These are phyloP conservation scores for Acleris cristana DNA, from an alignment of 2,888 invertebrate genomes.

Conservation along the genomic window DNA sequence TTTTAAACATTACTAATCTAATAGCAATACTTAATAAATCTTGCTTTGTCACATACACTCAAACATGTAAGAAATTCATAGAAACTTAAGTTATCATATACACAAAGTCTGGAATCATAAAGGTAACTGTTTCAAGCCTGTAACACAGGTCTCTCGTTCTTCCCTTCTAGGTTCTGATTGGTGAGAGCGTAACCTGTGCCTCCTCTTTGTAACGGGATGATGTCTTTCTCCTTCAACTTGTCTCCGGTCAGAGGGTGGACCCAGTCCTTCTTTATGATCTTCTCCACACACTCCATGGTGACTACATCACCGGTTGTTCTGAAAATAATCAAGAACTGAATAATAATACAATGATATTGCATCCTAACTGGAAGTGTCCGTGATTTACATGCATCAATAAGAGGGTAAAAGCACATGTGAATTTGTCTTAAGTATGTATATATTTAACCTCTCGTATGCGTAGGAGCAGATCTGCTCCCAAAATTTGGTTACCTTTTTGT, in stretches of 20 bases:
- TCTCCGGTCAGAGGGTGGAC: constrained; percentile 95
- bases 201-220: constrained; percentile 96
- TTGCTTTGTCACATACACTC: too few species aligned
- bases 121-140: constrained; percentile 85
- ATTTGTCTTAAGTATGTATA: too few species aligned
- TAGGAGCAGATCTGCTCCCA: too few species aligned
- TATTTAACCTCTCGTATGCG: too few species aligned
- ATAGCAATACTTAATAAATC: too few species aligned
- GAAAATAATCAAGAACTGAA: constrained; percentile 40
- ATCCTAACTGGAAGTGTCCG: too few species aligned
- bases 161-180: constrained; percentile 92
- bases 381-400: too few species aligned
- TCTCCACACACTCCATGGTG: constrained; percentile 98
- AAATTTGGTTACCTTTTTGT: too few species aligned
- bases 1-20: too few species aligned
- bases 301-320: constrained; percentile 95
- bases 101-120: not conserved
- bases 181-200: constrained; percentile 97
- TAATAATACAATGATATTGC: not conserved
- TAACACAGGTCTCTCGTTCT: constrained; percentile 91
- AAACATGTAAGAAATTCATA: too few species aligned
- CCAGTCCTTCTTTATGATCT: constrained; percentile 98
- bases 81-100: too few species aligned
- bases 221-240: constrained; percentile 93
- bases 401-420: not conserved